A percentile compares a stretch with the other conserved stretches of the same genome.
phyloP scores from a whole-genome alignment of 2,888 invertebrate species.

The Idaea biselata region DNA sequence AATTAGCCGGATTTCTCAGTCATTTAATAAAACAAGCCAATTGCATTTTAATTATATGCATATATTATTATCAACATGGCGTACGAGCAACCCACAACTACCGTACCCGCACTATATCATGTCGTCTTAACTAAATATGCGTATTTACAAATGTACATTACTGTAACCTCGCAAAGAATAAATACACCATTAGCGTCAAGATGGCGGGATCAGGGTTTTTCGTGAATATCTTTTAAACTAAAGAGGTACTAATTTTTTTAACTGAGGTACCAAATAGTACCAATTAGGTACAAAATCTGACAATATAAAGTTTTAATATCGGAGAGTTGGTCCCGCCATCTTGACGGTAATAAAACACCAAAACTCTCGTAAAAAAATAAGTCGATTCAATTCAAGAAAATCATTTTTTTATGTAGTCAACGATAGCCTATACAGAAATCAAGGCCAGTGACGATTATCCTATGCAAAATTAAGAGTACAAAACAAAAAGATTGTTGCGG shows the following conservation, averaged over 20 bases:
- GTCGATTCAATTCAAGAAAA: background rate
- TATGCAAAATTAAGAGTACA: background rate
- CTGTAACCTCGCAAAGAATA: conserved; percentile 3
- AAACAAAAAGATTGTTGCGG: background rate
- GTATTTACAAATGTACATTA: conserved; percentile 70
- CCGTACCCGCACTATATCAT: background rate
- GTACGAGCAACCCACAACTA: background rate
- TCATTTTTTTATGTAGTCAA: background rate
- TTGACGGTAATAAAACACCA: too few species aligned
- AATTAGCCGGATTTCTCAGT: background rate
- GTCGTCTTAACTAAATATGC: conserved; percentile 51
- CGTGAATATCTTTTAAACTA: too few species aligned
- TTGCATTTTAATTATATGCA: conserved; percentile 4
- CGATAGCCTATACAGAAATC: background rate
- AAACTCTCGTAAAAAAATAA: background rate
- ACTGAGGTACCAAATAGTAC: too few species aligned
- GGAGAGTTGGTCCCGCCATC: too few species aligned
- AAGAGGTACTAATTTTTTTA: too few species aligned
- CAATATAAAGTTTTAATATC: too few species aligned
- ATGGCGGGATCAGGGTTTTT: too few species aligned
- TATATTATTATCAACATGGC: conserved; percentile 4
- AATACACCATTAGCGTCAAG: background rate
- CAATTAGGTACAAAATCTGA: too few species aligned
- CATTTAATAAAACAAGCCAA: background rate
- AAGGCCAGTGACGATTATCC: background rate